Percentiles rank a stretch among this genome's conserved stretches.
Conservation (phyloP, 2,797 vertebrate genomes). For the Pachyuromys duprasi region DNA sequence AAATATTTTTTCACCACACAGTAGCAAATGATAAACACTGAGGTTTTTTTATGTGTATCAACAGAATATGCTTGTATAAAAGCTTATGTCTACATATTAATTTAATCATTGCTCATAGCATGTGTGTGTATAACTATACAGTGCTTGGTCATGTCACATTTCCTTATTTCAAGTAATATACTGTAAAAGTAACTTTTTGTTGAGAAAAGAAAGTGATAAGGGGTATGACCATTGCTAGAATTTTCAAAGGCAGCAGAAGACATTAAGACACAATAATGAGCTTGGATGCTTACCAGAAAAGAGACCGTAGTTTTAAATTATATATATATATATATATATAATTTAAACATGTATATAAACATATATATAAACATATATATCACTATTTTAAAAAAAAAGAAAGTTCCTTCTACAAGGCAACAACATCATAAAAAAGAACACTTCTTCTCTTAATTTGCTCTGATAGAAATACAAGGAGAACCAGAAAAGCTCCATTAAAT, state of each 20-base stretch:
- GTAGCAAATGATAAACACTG: not conserved
- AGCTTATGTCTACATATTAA: not conserved
- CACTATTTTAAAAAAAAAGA: not conserved
- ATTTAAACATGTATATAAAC: too few relatives aligned
- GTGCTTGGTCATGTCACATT: not conserved
- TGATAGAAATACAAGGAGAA: slow-evolving; percentile 61
- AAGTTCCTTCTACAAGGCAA: slow-evolving; percentile 15
- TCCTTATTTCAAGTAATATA: slow-evolving; percentile 19
- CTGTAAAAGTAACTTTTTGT: not conserved
- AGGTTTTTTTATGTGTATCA: not conserved
- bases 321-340: slow-evolving; percentile 1
- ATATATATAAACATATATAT: not conserved
- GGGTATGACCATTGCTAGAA: not conserved
- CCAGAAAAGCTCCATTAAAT: slow-evolving; percentile 35
- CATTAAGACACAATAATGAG: slow-evolving; percentile 44
- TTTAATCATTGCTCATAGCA: not conserved
- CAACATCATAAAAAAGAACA: slow-evolving; percentile 43
- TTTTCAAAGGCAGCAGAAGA: slow-evolving; percentile 43
- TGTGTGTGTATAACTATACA: not conserved
- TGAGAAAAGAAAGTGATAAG: not conserved
- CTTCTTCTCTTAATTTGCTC: slow-evolving; percentile 18
- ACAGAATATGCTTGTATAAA: not conserved
- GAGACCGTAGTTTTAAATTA: slow-evolving; percentile 48
- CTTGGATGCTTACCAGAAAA: slow-evolving; percentile 8
- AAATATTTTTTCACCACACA: slow-evolving; percentile 22